Base-by-base conservation (phyloP, 2,797 vertebrate species). In the Coregonus sp. region DNA sequence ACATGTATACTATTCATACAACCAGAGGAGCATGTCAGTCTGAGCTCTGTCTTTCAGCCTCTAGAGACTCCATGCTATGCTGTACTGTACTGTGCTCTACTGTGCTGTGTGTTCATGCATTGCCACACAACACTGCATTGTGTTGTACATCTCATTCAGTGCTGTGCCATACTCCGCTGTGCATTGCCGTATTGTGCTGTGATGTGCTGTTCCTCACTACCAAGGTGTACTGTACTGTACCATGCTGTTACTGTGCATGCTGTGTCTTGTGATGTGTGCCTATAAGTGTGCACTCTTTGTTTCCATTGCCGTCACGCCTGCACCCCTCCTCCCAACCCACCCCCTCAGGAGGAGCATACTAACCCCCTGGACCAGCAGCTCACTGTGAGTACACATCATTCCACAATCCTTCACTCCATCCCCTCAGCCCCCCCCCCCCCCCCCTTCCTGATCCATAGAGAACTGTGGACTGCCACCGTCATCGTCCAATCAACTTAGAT, bases 311-410 rank as follows among this genome's bases (percentile, higher is more conserved):
- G 80, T 90, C 82, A 76, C 2, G 2, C 87, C 89, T 89, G 86
- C 85, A 70, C 40, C 86, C 86, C 54, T n/a, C 20, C 59, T 83
- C 82, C 73, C 84, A 83, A 84, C 88, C 82, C 65, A 25, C 80
- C 66, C 37, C 5, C 20, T 40, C 94, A 98, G 96, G 96, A 96
- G 94, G 96, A 96, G 91, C 95, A 93, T 90, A 94, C 94, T 95
- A 96, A 96, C 92, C 95, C 96, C 31, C 93, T 97, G 95, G 96
- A 97, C 91, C 96, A 96, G 93, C 96, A 95, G 90, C 96, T 96
- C 93, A 97, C 96, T 91, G 96, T 98, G 95, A 98, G 97, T 98
- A 97, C 89, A 77, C 89, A 68, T 86, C 83, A 68, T 86, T 82
- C 80, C 78, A 81, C 80, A 78, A 86, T 47, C 50, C 80, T 78